These are phyloP conservation scores for Craniophora ligustri DNA, from an alignment of 2,888 invertebrate genomes.

Conservation along the genomic window DNA sequence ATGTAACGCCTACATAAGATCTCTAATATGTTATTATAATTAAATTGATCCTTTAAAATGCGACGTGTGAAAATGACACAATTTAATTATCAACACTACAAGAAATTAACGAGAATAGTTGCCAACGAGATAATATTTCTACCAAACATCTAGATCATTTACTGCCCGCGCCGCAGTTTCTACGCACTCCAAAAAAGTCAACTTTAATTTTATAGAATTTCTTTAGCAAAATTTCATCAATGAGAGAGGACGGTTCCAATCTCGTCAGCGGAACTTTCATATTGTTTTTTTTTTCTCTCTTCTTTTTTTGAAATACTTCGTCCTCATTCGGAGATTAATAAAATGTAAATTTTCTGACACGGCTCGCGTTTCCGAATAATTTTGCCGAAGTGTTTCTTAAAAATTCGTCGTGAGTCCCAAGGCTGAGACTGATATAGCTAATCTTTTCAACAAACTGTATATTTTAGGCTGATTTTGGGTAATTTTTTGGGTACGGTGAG, in stretches of 20 bases:
- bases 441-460: slow-evolving; percentile 56
- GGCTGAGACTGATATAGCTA: slow-evolving; percentile 46
- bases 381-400: slow-evolving; percentile 55
- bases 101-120: background rate
- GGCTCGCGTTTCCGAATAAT: slow-evolving; percentile 61
- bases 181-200: slow-evolving; percentile 30
- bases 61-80: no score
- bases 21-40: no score
- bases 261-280: slow-evolving; percentile 52
- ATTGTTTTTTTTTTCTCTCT: slow-evolving; percentile 55
- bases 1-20: no score
- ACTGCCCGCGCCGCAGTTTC: background rate
- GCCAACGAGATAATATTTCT: slow-evolving; percentile 11
- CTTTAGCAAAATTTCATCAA: slow-evolving; percentile 52
- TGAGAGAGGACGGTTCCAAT: slow-evolving; percentile 51
- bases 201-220: slow-evolving; percentile 52
- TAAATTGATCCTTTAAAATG: no score
- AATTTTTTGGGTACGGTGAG: slow-evolving; percentile 19
- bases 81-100: background rate
- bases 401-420: slow-evolving; percentile 42
- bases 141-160: background rate
- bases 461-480: slow-evolving; percentile 49
- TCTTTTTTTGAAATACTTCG: slow-evolving; percentile 40
- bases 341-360: slow-evolving; percentile 70
- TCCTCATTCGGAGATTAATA: slow-evolving; percentile 69